phyloP scores from a whole-genome alignment of 2,888 invertebrate species.

The Pseudococcus jackbeardsleyi region DNA sequence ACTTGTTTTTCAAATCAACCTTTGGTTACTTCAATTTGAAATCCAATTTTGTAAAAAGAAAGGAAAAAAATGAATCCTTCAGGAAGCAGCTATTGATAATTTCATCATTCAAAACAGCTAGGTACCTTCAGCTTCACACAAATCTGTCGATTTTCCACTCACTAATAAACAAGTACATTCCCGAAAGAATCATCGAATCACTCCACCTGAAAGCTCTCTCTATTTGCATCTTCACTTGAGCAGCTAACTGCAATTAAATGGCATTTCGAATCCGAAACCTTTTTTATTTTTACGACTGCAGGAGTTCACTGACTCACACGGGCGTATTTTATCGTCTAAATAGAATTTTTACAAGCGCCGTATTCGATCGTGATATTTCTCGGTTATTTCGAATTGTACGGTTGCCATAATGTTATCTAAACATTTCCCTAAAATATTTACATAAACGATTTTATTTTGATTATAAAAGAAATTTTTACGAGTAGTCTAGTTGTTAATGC shows the following conservation, averaged over 20 bases:
- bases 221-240: not conserved
- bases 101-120: too few species aligned
- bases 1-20: too few species aligned
- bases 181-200: not conserved
- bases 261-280: not conserved
- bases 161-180: too few species aligned
- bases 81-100: too few species aligned
- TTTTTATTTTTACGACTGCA: conserved; percentile 10
- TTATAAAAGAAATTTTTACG: conserved; percentile 54
- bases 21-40: too few species aligned
- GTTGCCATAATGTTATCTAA: conserved; percentile 46
- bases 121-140: too few species aligned
- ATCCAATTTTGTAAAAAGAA: too few species aligned
- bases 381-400: conserved; percentile 32
- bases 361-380: conserved; percentile 49
- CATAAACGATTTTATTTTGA: conserved; percentile 41
- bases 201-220: not conserved
- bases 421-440: conserved; percentile 54
- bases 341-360: conserved; percentile 42
- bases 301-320: conserved; percentile 42
- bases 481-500: conserved; percentile 42
- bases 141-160: too few species aligned
- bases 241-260: not conserved
- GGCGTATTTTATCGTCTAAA: conserved; percentile 36
- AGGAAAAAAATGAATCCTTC: too few species aligned